These are phyloP conservation scores for Drosophila koepferae DNA, from an alignment of 2,888 invertebrate genomes.

Conservation along the genomic window DNA sequence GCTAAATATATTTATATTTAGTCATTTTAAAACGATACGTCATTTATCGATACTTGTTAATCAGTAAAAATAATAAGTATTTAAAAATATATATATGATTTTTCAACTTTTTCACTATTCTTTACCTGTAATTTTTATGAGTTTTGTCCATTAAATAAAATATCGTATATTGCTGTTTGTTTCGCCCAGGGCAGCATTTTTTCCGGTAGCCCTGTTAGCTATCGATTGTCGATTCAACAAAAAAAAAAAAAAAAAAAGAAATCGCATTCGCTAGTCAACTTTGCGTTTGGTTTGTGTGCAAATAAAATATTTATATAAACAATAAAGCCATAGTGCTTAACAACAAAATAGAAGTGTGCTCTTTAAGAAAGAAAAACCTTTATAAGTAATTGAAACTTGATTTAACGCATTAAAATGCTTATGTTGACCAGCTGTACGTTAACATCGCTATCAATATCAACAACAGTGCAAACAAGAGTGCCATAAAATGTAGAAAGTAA, in stretches of 20 bases:
- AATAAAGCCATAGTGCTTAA: conserved; percentile 26
- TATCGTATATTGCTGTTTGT: not conserved
- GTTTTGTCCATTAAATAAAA: not conserved
- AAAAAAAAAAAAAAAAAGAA: conserved; percentile 34
- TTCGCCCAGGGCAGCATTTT: not conserved
- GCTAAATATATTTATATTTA: not conserved
- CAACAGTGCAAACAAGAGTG: conserved; percentile 50
- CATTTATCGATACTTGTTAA: not conserved
- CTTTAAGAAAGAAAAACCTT: not conserved
- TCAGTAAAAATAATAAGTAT: not conserved
- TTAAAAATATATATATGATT: not conserved
- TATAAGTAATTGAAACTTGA: conserved; percentile 20
- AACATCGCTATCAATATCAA: conserved; percentile 49
- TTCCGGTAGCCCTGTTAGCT: conserved; percentile 22
- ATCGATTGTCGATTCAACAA: conserved; percentile 41
- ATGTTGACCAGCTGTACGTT: conserved; percentile 43
- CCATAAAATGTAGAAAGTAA: conserved; percentile 53
- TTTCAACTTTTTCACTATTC: too few species aligned
- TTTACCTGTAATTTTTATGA: not conserved
- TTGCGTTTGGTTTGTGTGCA: conserved; percentile 37
- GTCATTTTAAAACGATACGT: not conserved
- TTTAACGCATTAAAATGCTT: conserved; percentile 30
- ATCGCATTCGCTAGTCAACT: conserved; percentile 48
- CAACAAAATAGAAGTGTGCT: conserved; percentile 6
- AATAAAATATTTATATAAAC: conserved; percentile 34